Evolutionary conservation across 2,797 vertebrate genomes (phyloP).

Genomic region (Chrosomus eos): DNA sequence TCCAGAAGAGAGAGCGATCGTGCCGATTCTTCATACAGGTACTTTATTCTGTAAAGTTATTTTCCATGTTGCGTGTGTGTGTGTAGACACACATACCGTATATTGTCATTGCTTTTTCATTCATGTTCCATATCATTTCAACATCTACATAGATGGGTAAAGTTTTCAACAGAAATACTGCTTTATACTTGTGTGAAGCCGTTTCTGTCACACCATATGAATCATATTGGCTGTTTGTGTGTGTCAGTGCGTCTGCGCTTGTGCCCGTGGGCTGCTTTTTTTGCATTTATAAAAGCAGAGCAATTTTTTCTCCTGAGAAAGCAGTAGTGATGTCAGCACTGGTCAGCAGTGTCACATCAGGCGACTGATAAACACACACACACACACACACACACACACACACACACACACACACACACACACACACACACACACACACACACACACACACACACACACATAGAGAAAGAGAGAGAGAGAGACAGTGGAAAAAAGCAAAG

Average conservation of each 20-base stretch:
- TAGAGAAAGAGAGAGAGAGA: slow-evolving; percentile 2
- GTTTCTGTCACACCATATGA: slow-evolving; percentile 61
- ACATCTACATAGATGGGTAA: slow-evolving; percentile 22
- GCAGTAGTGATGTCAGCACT: slow-evolving; percentile 58
- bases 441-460: too few relatives aligned
- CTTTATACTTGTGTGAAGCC: slow-evolving; percentile 70
- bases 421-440: background rate
- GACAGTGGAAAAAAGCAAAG: slow-evolving; percentile 24
- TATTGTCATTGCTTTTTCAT: slow-evolving; percentile 10
- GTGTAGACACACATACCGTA: background rate
- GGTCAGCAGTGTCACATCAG: slow-evolving; percentile 60
- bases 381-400: slow-evolving; percentile 14
- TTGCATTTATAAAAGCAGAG: slow-evolving; percentile 53
- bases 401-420: too few relatives aligned
- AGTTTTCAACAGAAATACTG: slow-evolving; percentile 43
- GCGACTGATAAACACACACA: slow-evolving; percentile 47
- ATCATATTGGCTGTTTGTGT: slow-evolving; percentile 49
- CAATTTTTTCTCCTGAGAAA: slow-evolving; percentile 58
- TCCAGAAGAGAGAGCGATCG: slow-evolving; percentile 59
- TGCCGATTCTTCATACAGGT: slow-evolving; percentile 63
- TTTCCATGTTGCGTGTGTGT: background rate
- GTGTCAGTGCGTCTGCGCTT: slow-evolving; percentile 28
- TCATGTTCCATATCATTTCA: background rate
- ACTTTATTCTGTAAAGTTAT: background rate
- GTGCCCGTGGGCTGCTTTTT: slow-evolving; percentile 46